These are phyloP conservation scores for Columba livia DNA, from an alignment of 2,113 vertebrate species.

Conservation along the genomic window DNA sequence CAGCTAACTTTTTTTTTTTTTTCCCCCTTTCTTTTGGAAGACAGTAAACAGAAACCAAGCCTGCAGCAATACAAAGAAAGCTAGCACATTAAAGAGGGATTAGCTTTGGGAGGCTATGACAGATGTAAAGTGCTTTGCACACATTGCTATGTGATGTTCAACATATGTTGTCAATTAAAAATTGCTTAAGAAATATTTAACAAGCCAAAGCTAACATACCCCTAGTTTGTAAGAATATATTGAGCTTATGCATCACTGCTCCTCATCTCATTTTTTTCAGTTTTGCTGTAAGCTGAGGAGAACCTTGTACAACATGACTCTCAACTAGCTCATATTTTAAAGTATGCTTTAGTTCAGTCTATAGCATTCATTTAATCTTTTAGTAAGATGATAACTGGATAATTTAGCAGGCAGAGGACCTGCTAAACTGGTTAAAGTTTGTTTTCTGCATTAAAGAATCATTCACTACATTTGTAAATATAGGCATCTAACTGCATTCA, in stretches of 20 bases:
- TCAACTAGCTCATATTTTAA: background rate
- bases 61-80: constrained; percentile 52
- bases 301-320: background rate
- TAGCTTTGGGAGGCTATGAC: constrained; percentile 64
- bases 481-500: background rate
- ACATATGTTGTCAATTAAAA: constrained; percentile 78
- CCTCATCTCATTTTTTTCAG: constrained; percentile 40
- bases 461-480: background rate
- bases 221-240: constrained; percentile 54
- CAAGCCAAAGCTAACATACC: constrained; percentile 59
- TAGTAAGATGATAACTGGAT: background rate
- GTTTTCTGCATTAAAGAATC: background rate
- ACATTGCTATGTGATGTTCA: constrained; percentile 70
- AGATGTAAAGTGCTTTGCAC: constrained; percentile 67
- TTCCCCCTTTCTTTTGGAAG: constrained; percentile 5
- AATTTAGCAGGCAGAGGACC: background rate
- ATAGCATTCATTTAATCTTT: background rate
- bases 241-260: constrained; percentile 41
- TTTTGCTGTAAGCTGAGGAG: background rate
- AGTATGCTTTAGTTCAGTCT: background rate
- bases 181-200: constrained; percentile 77
- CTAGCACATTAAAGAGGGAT: constrained; percentile 61
- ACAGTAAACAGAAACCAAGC: constrained; percentile 67
- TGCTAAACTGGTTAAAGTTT: background rate
- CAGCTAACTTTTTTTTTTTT: constrained; percentile 39